These are phyloP conservation scores for Allygus modestus DNA, from an alignment of 2,888 invertebrate species.

Conservation along the genomic window DNA sequence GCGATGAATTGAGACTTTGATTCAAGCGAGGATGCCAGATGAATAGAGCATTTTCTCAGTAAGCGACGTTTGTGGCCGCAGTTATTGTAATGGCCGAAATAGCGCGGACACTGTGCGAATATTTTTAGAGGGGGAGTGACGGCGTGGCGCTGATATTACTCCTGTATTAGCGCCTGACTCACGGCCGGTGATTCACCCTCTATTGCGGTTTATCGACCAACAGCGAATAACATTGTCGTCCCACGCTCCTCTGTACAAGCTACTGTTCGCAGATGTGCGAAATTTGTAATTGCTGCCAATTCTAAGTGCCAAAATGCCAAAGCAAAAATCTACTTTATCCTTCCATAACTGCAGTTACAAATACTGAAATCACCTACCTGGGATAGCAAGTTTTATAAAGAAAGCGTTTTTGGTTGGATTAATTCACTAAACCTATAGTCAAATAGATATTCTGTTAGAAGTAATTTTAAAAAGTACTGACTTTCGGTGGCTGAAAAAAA, in stretches of 20 bases:
- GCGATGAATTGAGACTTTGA: not conserved
- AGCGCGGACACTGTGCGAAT: not conserved
- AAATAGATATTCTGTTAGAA: no score
- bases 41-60: not conserved
- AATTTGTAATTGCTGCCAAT: not conserved
- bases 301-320: not conserved
- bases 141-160: constrained; percentile 9
- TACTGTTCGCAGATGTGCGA: not conserved
- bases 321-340: no score
- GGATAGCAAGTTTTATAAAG: no score
- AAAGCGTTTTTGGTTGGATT: no score
- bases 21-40: not conserved
- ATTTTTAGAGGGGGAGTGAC: not conserved
- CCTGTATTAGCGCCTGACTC: constrained; percentile 42
- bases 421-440: no score
- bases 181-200: constrained; percentile 2
- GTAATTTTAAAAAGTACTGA: no score
- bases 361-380: no score
- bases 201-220: constrained; percentile 3
- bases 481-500: no score
- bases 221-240: not conserved
- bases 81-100: not conserved
- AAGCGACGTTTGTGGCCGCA: not conserved
- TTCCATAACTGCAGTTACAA: no score
- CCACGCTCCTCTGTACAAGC: not conserved